These are phyloP conservation scores for Nymphalis urticae DNA, from an alignment of 2,888 invertebrate genomes.

Conservation along the genomic window DNA sequence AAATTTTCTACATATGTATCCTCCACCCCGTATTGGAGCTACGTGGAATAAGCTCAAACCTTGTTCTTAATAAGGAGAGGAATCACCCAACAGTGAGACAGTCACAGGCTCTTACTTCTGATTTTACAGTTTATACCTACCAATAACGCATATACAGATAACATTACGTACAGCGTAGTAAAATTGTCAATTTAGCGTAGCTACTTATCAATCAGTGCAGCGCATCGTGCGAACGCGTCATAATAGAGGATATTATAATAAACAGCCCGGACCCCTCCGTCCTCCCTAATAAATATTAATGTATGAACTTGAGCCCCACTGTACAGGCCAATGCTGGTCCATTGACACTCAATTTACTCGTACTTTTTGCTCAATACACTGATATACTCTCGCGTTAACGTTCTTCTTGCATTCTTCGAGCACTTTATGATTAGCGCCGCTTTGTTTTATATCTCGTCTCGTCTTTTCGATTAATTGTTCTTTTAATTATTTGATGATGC, in stretches of 20 bases:
- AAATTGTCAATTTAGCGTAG: slow-evolving; percentile 23
- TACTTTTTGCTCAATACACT: slow-evolving; percentile 49
- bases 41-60: too few species aligned
- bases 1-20: too few species aligned
- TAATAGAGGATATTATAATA: slow-evolving; percentile 81
- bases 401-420: slow-evolving; percentile 34
- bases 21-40: too few species aligned
- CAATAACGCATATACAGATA: neutral
- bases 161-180: neutral
- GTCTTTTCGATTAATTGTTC: slow-evolving; percentile 16
- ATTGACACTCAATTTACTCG: slow-evolving; percentile 75
- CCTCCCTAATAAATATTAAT: slow-evolving; percentile 80
- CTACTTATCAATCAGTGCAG: slow-evolving; percentile 64
- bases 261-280: slow-evolving; percentile 74
- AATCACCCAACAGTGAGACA: too few species aligned
- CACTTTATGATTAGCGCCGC: slow-evolving; percentile 29
- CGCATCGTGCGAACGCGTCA: slow-evolving; percentile 78
- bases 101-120: too few species aligned
- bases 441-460: slow-evolving; percentile 16
- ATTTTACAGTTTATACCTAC: neutral
- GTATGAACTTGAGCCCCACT: slow-evolving; percentile 75
- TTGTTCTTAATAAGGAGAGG: too few species aligned
- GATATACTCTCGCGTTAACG: slow-evolving; percentile 30
- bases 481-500: slow-evolving; percentile 12
- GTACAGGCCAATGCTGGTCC: slow-evolving; percentile 73